These are phyloP conservation scores for Mustela lutreola DNA, from an alignment of 2,113 vertebrate genomes.

Conservation along the genomic window DNA sequence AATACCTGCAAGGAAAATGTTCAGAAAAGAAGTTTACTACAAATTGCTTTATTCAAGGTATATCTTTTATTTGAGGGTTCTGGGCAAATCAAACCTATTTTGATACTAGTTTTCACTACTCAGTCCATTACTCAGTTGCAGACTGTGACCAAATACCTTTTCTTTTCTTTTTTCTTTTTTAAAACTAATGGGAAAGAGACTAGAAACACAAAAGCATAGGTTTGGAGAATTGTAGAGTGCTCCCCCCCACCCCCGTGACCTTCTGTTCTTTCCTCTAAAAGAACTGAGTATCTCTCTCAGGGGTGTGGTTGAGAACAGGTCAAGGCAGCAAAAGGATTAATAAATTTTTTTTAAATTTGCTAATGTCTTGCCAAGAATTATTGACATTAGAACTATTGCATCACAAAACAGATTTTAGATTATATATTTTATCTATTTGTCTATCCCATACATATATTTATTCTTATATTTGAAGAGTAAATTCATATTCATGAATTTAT, in stretches of 20 bases:
- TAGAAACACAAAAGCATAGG: background rate
- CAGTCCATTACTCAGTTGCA: background rate
- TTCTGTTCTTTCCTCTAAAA: background rate
- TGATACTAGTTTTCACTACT: background rate
- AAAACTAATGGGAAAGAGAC: background rate
- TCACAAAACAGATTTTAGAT: background rate
- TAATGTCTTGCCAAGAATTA: background rate
- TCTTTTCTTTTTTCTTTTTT: background rate
- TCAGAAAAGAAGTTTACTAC: background rate
- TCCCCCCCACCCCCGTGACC: background rate
- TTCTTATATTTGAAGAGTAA: background rate
- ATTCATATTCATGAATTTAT: background rate
- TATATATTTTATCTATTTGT: background rate
- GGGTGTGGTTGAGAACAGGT: background rate
- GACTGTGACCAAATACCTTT: background rate
- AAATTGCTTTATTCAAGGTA: background rate
- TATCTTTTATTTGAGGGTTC: background rate
- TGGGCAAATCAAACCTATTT: background rate
- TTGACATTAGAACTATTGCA: background rate
- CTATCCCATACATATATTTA: background rate
- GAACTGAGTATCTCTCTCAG: background rate
- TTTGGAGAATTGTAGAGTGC: background rate
- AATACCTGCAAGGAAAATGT: background rate
- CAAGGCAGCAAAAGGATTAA: background rate
- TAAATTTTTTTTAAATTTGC: background rate